Base-by-base conservation (phyloP, 2,888 invertebrate genomes). In the Lottia scabra region DNA sequence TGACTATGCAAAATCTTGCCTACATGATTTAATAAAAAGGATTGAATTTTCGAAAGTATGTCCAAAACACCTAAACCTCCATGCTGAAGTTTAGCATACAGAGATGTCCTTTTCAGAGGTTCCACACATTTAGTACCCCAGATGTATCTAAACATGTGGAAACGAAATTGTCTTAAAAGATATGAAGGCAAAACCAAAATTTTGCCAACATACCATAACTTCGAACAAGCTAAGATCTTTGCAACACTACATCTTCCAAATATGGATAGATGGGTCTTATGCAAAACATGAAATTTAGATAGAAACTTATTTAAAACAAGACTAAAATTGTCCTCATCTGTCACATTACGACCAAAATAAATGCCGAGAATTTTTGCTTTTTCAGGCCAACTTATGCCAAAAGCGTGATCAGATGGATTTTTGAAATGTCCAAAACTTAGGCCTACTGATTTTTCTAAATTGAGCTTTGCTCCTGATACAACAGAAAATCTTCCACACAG, bases 351-450 rank as follows among this genome's bases (percentile, higher is more conserved):
- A n/a, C n/a, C n/a, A n/a, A n/a, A n/a, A n/a, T n/a, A n/a, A n/a
- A n/a, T n/a, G n/a, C n/a, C n/a, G n/a, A 76, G 68, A n/a, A 80
- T 45, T 65, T 75, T 78, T n/a, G 56, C 63, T 46, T 71, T 68
- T 23, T 74, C 38, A n/a, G 75, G 73, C 75, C 75, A 80, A 30
- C 71, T n/a, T 15, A 73, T 68, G 10, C 69, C 72, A 44, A 69
- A 73, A 15, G 66, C 30, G 23, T 68, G 65, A 26, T 73, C 72
- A 2, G 66, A 44, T 26, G 66, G 30, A 67, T 19, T 43, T 19
- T 30, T 30, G 62, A 68, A 73, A 27, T 69, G 65, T 10, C 73
- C n/a, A n/a, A n/a, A n/a, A n/a, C n/a, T n/a, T n/a, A n/a, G n/a
- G n/a, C n/a, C n/a, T n/a, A n/a, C n/a, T n/a, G n/a, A n/a, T n/a